Percentiles rank a stretch among this genome's conserved stretches.
Evolutionary conservation across 2,797 vertebrate genomes (phyloP).

Genomic region (Threskiornis aethiopicus): DNA sequence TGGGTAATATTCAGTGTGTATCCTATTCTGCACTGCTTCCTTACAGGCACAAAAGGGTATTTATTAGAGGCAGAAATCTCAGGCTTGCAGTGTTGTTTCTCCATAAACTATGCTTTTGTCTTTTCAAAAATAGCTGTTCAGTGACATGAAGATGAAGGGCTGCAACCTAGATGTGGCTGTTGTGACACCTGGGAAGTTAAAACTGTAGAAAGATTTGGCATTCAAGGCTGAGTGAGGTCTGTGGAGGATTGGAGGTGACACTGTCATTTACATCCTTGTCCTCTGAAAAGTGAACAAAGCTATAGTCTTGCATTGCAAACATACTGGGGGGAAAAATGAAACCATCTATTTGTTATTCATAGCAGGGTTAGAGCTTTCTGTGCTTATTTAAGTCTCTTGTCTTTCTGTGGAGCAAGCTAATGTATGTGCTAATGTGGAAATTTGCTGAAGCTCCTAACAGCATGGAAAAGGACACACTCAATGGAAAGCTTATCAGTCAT

Average conservation of each 20-base stretch:
- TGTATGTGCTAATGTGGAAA: conserved; percentile 26
- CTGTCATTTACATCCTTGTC: background rate
- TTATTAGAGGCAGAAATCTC: background rate
- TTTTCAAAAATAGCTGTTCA: background rate
- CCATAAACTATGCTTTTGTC: background rate
- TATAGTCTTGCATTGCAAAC: background rate
- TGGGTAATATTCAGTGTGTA: background rate
- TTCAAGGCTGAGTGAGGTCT: background rate
- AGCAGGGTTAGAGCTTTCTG: conserved; percentile 27
- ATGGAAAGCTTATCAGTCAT: background rate
- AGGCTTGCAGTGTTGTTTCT: background rate
- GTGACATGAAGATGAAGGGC: background rate
- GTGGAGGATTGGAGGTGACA: background rate
- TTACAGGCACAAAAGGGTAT: background rate
- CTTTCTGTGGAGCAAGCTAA: conserved; percentile 38
- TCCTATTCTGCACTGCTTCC: background rate
- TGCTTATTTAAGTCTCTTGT: conserved; percentile 48
- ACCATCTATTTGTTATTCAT: conserved; percentile 54
- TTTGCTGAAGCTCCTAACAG: background rate
- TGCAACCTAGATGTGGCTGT: background rate
- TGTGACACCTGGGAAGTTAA: background rate
- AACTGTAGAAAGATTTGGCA: background rate
- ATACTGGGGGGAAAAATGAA: background rate
- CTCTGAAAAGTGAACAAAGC: conserved; percentile 3
- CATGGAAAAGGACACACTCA: background rate